Evolutionary conservation across 2,797 vertebrate genomes (phyloP).

Genomic region (Lacerta bilineata): DNA sequence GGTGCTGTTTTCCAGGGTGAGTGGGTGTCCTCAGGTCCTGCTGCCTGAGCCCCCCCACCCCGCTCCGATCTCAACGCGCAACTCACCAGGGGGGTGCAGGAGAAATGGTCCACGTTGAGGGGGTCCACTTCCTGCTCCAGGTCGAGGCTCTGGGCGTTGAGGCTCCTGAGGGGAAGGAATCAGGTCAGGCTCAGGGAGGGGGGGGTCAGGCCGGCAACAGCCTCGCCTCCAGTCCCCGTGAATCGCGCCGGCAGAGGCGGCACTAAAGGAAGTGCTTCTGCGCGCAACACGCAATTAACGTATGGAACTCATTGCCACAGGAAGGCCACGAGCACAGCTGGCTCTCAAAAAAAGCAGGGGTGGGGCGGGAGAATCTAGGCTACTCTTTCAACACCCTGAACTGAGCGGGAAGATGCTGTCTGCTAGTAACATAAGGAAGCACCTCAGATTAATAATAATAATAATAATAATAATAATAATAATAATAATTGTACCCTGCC

Average conservation of each 20-base stretch:
- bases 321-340: neutral
- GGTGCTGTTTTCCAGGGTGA: neutral
- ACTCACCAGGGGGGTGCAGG: conserved; percentile 90
- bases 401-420: too few species aligned
- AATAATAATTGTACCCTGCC: too few species aligned
- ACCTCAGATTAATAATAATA: too few species aligned
- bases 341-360: neutral
- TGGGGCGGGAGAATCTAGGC: too few species aligned
- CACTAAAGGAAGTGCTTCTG: too few species aligned
- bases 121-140: conserved; percentile 92
- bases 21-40: too few species aligned
- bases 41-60: neutral
- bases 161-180: conserved; percentile 72
- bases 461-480: too few species aligned
- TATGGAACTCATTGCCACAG: too few species aligned
- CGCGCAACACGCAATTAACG: too few species aligned
- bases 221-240: neutral
- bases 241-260: neutral
- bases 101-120: conserved; percentile 93
- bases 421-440: too few species aligned
- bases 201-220: neutral
- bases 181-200: neutral
- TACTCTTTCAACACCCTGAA: too few species aligned
- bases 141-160: conserved; percentile 85
- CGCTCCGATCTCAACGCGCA: rapidly evolving